These are phyloP conservation scores for Andinoacara biseriatus DNA, from an alignment of 2,113 vertebrate species.

Conservation along the genomic window DNA sequence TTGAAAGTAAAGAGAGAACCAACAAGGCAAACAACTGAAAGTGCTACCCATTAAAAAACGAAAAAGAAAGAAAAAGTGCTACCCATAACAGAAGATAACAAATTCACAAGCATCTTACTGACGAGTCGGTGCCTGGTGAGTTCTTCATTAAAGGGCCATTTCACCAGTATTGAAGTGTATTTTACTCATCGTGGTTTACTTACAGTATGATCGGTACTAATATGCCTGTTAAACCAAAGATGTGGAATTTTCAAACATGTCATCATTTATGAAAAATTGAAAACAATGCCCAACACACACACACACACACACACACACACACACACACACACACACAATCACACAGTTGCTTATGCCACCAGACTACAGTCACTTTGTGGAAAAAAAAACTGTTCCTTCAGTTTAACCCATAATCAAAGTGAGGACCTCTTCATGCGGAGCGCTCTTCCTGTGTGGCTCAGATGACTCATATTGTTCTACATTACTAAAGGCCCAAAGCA, in stretches of 20 bases:
- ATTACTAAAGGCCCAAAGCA: neutral
- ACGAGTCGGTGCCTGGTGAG: neutral
- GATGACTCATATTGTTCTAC: slow-evolving; percentile 10
- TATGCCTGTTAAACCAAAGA: too few relatives aligned
- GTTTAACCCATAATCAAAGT: neutral
- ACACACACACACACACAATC: neutral
- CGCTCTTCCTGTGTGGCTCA: neutral
- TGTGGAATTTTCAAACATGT: too few relatives aligned
- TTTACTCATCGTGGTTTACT: neutral
- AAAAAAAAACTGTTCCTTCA: neutral
- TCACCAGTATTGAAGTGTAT: neutral
- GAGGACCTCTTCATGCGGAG: neutral
- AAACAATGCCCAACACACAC: neutral
- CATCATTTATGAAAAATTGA: neutral
- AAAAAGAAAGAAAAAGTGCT: too few relatives aligned
- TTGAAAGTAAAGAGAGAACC: slow-evolving; percentile 1
- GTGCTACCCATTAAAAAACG: neutral
- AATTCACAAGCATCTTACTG: neutral
- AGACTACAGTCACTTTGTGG: neutral
- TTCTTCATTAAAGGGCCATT: neutral
- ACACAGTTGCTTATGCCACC: neutral
- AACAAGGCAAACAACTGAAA: neutral
- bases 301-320: neutral
- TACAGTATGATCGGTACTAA: too few relatives aligned
- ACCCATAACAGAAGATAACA: neutral